Conservation (phyloP, 1,140 invertebrate species). For the Zeugodacus cucurbitae region DNA sequence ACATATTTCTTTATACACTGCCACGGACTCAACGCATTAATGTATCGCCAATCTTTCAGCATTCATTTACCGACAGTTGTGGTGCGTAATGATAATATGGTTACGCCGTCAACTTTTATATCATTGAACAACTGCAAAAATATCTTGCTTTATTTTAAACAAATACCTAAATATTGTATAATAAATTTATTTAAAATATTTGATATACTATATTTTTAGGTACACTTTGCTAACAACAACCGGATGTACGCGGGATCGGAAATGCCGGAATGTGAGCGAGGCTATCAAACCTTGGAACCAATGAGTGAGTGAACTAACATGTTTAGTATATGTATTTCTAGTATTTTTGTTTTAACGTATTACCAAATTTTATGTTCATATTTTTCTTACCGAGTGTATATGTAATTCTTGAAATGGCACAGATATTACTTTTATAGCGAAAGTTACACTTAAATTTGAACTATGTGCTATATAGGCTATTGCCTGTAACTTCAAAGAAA, state of each 20-base stretch:
- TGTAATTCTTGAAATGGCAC: too few species aligned
- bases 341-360: background rate
- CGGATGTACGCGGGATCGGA: constrained; percentile 41
- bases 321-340: constrained; percentile 46
- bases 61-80: background rate
- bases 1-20: background rate
- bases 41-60: background rate
- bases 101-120: background rate
- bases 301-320: constrained; percentile 47
- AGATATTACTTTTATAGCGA: background rate
- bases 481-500: background rate
- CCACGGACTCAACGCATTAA: background rate
- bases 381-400: too few species aligned
- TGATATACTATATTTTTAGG: constrained; percentile 46
- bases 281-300: background rate
- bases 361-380: too few species aligned
- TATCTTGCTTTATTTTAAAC: background rate
- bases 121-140: background rate
- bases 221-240: constrained; percentile 59
- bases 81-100: background rate
- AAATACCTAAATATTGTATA: background rate
- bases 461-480: background rate
- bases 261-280: constrained; percentile 14
- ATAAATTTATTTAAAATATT: background rate
- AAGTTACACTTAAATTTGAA: background rate